Conservation (phyloP, 2,888 invertebrate species). For the Temnothorax unifasciatus region DNA sequence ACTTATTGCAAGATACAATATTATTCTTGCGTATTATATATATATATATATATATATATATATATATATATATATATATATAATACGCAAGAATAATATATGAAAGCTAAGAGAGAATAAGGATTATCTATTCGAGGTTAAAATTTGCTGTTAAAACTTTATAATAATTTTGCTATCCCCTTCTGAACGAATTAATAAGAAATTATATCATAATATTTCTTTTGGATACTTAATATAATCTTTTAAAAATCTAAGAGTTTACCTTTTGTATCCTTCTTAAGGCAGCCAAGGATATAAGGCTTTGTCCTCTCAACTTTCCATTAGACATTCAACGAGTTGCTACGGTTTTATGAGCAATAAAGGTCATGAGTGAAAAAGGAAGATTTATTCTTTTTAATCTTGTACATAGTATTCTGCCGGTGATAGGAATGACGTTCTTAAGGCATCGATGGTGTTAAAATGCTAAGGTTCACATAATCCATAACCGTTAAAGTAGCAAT, state of each 20-base stretch:
- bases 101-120: neutral
- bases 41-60: conserved; percentile 1
- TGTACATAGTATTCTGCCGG: conserved; percentile 7
- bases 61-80: neutral
- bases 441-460: conserved; percentile 5
- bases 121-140: neutral
- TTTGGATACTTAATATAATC: conserved; percentile 26
- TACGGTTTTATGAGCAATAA: conserved; percentile 43
- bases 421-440: conserved; percentile 10
- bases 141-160: neutral
- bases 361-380: conserved; percentile 15
- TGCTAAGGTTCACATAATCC: conserved; percentile 5
- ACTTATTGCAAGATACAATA: neutral
- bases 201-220: conserved; percentile 37
- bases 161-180: neutral
- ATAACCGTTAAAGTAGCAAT: conserved; percentile 28
- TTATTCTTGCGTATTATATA: too few species aligned
- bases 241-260: conserved; percentile 15
- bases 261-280: neutral
- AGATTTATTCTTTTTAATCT: conserved; percentile 51
- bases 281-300: conserved; percentile 7
- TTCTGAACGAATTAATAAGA: neutral
- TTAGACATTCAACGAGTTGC: conserved; percentile 40
- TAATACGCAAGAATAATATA: neutral
- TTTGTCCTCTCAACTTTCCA: conserved; percentile 34